Base-by-base conservation (phyloP, 1,140 invertebrate species). In the Drosophila kurseongensis region DNA sequence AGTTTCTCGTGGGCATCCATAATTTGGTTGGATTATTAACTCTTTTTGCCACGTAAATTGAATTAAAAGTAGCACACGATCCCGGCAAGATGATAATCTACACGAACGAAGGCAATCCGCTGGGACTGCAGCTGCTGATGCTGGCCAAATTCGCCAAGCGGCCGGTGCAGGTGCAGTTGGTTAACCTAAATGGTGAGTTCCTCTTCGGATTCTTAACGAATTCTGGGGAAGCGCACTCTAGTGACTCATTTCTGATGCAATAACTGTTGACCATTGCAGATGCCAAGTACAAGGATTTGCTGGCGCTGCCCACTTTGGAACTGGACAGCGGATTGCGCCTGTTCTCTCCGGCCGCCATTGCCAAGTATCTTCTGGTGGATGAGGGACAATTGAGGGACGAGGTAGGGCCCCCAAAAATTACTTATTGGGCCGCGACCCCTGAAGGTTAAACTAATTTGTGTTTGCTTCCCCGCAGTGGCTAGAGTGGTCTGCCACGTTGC, bases 401-500 rank as follows among this genome's bases (percentile, higher is more conserved):
- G 83, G 91, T 92, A 71, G 73, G 71, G 36, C 60, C 59, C 16
- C 45, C 62, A 62, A 66, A 66, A 62, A 29, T 23, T 1, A 18
- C 23, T 13, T 35, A n/a, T 38, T 50, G 41, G 18, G 32, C 38
- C 10, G 13, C 45, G 75, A 78, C 67, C 59, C 27, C 32, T 80
- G 63, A 88, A 88, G 84, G 84, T 88, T 78, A 88, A 84, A 84
- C 35, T 14, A 67, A 89, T 89, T 77, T 29, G 2, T 18, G 32
- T 52, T 40, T 32, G 42, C 75, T 78, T 88, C 40, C 29, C 12
- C 48, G n/a, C 94, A 95, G 91, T 96, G 96, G 94, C 91, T 96
- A 52, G 96, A 97, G 92, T 97, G 96, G 96, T 96, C 97, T 68
- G 93, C 94, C 44, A 94, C 94, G 10, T 93, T 95, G 44, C 93